These are phyloP conservation scores for Anoplius nigerrimus DNA, from an alignment of 2,888 invertebrate genomes.

Conservation along the genomic window DNA sequence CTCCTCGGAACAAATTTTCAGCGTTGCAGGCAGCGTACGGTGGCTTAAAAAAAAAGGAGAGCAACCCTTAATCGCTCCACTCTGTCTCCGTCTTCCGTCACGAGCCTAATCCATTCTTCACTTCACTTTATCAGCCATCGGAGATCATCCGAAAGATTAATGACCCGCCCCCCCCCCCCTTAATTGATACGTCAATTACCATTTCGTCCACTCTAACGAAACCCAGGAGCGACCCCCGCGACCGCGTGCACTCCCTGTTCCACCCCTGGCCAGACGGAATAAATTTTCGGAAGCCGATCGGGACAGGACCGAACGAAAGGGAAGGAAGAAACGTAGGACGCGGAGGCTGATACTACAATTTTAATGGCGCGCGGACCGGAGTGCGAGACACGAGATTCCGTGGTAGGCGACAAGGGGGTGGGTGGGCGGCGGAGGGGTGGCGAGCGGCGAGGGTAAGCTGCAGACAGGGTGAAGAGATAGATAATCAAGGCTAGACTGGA, in stretches of 20 bases:
- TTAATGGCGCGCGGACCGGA: conserved; percentile 48
- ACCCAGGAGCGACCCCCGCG: background rate
- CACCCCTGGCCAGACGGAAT: background rate
- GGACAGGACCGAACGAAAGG: no score
- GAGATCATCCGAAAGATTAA: no score
- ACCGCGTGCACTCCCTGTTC: background rate
- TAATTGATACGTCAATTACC: no score
- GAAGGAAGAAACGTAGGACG: background rate
- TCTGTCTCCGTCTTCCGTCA: no score
- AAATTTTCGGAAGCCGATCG: background rate
- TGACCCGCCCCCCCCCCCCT: no score
- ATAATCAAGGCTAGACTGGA: conserved; percentile 66
- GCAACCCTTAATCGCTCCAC: no score
- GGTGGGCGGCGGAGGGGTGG: conserved; percentile 3
- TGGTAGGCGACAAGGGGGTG: background rate
- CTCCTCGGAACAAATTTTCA: no score
- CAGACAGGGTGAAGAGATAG: conserved; percentile 62
- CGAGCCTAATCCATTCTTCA: no score
- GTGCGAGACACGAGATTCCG: background rate
- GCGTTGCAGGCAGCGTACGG: no score
- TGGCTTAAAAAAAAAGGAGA: no score
- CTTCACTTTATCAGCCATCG: no score
- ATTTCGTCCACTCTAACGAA: no score
- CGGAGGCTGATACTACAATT: conserved; percentile 52
- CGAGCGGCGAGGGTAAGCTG: conserved; percentile 50